A percentile compares a stretch with the other conserved stretches of the same genome.
Conservation (phyloP, 2,888 invertebrate genomes). For the Polydrusus cervinus region DNA sequence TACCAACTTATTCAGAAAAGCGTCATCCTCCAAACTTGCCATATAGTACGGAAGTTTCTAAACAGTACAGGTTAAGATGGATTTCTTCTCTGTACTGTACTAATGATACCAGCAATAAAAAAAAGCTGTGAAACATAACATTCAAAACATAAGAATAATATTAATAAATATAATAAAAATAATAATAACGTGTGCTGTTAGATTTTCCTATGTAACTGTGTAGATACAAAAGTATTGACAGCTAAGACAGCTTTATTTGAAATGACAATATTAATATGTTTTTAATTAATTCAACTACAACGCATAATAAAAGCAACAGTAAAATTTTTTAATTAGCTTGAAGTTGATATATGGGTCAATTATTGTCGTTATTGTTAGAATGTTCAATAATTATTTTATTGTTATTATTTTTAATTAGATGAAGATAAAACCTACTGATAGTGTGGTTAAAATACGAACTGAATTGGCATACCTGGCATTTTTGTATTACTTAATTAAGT, state of each 20-base stretch:
- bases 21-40: no score
- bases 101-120: no score
- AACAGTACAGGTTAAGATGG: no score
- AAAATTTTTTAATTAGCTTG: slow-evolving; percentile 10
- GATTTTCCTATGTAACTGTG: neutral
- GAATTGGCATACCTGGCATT: neutral
- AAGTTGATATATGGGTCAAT: slow-evolving; percentile 14
- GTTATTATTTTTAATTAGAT: slow-evolving; percentile 15
- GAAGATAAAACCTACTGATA: slow-evolving; percentile 2
- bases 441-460: neutral
- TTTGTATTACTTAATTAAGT: no score
- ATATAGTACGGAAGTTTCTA: no score
- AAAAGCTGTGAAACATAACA: no score
- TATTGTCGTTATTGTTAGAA: slow-evolving; percentile 12
- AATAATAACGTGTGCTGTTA: no score
- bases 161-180: no score
- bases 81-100: no score
- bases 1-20: no score
- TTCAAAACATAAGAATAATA: no score
- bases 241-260: slow-evolving; percentile 1
- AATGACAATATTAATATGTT: slow-evolving; percentile 6
- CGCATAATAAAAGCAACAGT: neutral
- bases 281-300: neutral
- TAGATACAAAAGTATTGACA: neutral
- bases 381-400: slow-evolving; percentile 13